Percentiles rank a stretch among this genome's conserved stretches.
Evolutionary conservation across 2,888 invertebrate species (phyloP).

Genomic region (Metopia argyrocephala): DNA sequence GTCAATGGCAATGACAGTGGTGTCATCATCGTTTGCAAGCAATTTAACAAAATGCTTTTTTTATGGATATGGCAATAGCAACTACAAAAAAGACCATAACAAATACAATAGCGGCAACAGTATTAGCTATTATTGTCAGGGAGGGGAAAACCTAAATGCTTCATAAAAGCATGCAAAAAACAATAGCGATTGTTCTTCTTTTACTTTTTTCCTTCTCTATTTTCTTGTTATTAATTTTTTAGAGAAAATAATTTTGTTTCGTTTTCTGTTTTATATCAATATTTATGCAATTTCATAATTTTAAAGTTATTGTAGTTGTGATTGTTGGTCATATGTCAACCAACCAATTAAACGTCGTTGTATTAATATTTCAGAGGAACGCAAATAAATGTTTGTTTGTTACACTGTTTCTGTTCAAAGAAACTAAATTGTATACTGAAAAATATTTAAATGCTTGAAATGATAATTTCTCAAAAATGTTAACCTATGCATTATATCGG

Average conservation of each 20-base stretch:
- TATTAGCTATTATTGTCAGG: background rate
- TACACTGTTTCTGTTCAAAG: too few relatives aligned
- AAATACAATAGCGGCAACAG: background rate
- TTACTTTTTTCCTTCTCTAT: background rate
- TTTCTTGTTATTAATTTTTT: constrained; percentile 11
- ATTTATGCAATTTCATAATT: background rate
- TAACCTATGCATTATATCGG: too few relatives aligned
- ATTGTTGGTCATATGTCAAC: constrained; percentile 34
- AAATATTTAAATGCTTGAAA: too few relatives aligned
- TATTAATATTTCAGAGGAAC: too few relatives aligned
- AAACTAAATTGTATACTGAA: too few relatives aligned
- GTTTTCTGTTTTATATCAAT: constrained; percentile 20
- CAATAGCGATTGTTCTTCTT: background rate
- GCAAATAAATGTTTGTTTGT: too few relatives aligned
- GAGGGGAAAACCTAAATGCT: background rate
- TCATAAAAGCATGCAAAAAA: background rate
- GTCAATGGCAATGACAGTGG: constrained; percentile 66
- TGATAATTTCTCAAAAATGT: too few relatives aligned
- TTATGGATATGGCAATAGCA: constrained; percentile 18
- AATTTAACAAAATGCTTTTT: constrained; percentile 14
- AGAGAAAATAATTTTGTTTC: constrained; percentile 36
- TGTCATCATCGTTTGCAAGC: constrained; percentile 59
- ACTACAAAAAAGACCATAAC: background rate
- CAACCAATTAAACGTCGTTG: constrained; percentile 5
- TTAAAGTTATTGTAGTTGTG: background rate